Evolutionary conservation across 2,888 invertebrate species (phyloP).

Genomic region (Cephus rjabovi): DNA sequence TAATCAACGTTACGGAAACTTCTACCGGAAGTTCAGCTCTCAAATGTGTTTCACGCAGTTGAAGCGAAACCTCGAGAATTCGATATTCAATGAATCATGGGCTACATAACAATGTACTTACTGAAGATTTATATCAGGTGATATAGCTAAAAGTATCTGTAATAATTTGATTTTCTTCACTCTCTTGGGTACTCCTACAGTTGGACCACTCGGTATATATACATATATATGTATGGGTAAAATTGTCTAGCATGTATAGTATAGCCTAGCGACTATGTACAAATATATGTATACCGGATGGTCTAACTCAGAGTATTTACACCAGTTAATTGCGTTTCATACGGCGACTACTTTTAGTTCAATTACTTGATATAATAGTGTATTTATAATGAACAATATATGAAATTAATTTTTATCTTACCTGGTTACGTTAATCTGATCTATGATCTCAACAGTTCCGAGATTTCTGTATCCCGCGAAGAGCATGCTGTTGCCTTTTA

Average conservation of each 20-base stretch:
- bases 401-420: constrained; percentile 55
- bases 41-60: not conserved
- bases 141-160: not conserved
- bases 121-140: no score
- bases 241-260: no score
- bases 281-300: not conserved
- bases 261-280: not conserved
- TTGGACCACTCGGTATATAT: no score
- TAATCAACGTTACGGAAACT: not conserved
- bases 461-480: constrained; percentile 86
- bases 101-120: not conserved
- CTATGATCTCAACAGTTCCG: constrained; percentile 90
- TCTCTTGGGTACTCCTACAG: not conserved
- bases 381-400: constrained; percentile 13
- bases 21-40: not conserved
- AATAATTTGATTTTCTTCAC: not conserved
- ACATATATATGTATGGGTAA: no score
- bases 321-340: not conserved
- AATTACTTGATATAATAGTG: not conserved
- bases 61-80: not conserved
- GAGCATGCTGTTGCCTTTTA: constrained; percentile 84
- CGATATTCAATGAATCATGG: not conserved
- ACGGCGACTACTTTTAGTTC: constrained; percentile 6
- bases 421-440: constrained; percentile 89
- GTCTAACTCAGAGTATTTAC: not conserved